phyloP scores from a whole-genome alignment of 2,888 invertebrate species.

The Eurytoma californica region DNA sequence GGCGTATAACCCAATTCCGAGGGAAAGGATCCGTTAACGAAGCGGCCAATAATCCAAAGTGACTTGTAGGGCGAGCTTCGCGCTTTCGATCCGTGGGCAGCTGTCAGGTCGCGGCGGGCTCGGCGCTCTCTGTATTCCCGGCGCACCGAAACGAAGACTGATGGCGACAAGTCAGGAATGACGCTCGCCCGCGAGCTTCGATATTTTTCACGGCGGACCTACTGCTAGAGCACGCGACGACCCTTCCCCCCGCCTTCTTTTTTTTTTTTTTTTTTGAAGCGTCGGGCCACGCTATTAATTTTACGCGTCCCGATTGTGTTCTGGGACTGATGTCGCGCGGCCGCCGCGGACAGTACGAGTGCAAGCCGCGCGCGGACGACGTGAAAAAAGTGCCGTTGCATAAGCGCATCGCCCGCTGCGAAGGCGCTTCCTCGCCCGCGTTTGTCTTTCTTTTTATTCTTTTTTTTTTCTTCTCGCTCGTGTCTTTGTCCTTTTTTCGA shows the following conservation, averaged over 20 bases:
- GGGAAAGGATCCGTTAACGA: slow-evolving; percentile 8
- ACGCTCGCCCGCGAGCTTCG: slow-evolving; percentile 31
- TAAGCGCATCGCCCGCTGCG: neutral
- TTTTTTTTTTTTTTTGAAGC: slow-evolving; percentile 36
- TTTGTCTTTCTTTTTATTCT: too few relatives aligned
- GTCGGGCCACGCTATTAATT: slow-evolving; percentile 38
- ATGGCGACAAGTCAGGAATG: slow-evolving; percentile 49
- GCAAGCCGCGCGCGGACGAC: neutral
- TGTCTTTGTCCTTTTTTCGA: neutral
- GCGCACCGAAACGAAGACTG: slow-evolving; percentile 50
- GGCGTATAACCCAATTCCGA: neutral
- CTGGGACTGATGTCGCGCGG: slow-evolving; percentile 18
- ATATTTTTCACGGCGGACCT: slow-evolving; percentile 38
- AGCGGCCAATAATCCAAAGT: slow-evolving; percentile 47
- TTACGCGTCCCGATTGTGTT: slow-evolving; percentile 48
- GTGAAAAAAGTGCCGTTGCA: slow-evolving; percentile 24
- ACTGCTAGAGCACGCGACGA: neutral
- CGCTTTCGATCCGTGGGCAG: slow-evolving; percentile 34
- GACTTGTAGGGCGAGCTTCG: neutral
- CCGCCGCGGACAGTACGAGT: slow-evolving; percentile 4
- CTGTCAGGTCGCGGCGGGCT: slow-evolving; percentile 44
- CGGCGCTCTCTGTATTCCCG: neutral
- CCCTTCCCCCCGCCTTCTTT: neutral
- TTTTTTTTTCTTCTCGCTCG: neutral
- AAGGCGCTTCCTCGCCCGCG: too few relatives aligned